Base-by-base conservation (phyloP, 2,888 invertebrate species). In the Barypeithes pellucidus region DNA sequence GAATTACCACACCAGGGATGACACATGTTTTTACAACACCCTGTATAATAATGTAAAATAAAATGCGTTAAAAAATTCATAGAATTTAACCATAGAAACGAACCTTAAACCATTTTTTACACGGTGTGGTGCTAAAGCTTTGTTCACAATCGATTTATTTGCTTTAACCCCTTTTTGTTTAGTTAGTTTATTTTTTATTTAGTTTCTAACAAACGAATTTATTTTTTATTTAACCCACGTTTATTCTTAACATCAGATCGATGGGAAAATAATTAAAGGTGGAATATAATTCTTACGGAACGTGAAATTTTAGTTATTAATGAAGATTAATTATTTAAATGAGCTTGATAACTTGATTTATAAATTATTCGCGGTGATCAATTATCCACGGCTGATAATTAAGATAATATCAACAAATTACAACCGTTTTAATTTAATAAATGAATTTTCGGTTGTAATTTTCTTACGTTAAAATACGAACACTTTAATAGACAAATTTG, bases 81-180 rank as follows among this genome's bases (percentile, higher is more conserved):
- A 43, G 8, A 16, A 43, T 4, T 3, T 8, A 43, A 20, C 20
- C 18, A 24, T 50, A 36, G 9, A 41, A 12, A 43, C 60, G 1
- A 60, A 41, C 39, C n/a, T 22, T 24, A 18, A 60, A 41, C 20
- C 16, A 39, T 43, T 20, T 36, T 41, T 33, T 16, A 33, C 41
- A 60, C 60, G 41, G 76, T 76, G 79, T 79, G 78, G 77, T 77
- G 79, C 80, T 78, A 80, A 75, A 61, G 70, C 75, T 70, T 78
- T 78, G n/a, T 78, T 79, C 73, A 76, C 71, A 78, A 78, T 61
- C 60, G 36, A 22, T 50, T 24, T 41, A 11, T 36, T 59, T 59
- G 18, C 20, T 57, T 33, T 57, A 18, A 18, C 14, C 7, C 2
- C 16, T 57, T 29, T 57, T 29, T 36, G 3, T 29, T 57, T 43